These are phyloP conservation scores for Schlechtendalia chinensis DNA, from an alignment of 1,140 invertebrate genomes.

Conservation along the genomic window DNA sequence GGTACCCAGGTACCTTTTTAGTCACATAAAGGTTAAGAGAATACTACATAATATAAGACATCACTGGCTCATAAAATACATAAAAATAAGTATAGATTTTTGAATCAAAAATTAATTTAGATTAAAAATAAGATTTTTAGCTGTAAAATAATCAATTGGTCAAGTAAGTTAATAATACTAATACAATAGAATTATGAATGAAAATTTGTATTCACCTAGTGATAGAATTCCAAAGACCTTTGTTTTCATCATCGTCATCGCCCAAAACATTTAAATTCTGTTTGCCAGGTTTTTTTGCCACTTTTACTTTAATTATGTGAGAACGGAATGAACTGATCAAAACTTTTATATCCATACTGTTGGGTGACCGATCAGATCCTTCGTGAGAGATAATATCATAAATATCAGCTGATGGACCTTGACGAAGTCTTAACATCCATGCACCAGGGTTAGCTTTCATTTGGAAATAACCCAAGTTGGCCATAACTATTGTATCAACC, in stretches of 20 bases:
- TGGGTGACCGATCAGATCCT: conserved; percentile 69
- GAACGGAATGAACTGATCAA: conserved; percentile 85
- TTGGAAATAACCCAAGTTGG: conserved; percentile 97
- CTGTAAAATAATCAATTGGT: no score
- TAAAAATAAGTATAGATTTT: no score
- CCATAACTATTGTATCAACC: conserved; percentile 99
- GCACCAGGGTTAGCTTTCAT: conserved; percentile 96
- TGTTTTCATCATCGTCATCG: conserved; percentile 64
- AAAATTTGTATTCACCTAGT: conserved; percentile 67
- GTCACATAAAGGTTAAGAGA: no score
- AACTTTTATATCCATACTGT: conserved; percentile 74
- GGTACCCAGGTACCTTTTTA: no score
- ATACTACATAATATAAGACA: no score
- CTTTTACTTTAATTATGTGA: conserved; percentile 86
- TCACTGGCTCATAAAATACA: no score
- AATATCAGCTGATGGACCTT: conserved; percentile 91
- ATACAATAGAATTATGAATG: no score
- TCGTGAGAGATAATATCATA: conserved; percentile 84
- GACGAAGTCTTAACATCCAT: conserved; percentile 82
- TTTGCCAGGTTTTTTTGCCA: conserved; percentile 87
- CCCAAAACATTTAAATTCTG: conserved; percentile 78
- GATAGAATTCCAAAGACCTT: conserved; percentile 90
- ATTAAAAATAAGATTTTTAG: no score
- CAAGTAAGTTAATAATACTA: no score
- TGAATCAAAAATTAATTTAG: no score